phyloP scores from a whole-genome alignment of 2,797 vertebrate species.

The Sarcophilus harrisii region DNA sequence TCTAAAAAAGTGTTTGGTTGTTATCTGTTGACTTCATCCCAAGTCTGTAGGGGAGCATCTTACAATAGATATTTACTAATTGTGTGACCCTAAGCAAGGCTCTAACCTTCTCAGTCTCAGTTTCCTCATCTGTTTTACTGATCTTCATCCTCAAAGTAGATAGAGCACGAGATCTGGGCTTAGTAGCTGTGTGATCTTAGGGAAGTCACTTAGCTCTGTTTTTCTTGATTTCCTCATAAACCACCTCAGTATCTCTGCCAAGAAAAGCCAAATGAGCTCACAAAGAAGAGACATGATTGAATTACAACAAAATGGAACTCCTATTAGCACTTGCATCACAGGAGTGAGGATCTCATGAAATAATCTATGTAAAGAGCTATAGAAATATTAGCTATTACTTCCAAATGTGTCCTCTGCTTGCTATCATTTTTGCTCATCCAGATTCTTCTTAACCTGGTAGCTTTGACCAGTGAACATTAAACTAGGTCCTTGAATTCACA shows the following conservation, averaged over 20 bases:
- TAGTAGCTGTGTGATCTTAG: background rate
- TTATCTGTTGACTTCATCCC: background rate
- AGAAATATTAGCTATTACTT: background rate
- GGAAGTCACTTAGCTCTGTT: background rate
- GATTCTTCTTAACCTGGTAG: background rate
- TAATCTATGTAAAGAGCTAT: background rate
- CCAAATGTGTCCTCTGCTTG: background rate
- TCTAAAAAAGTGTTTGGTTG: background rate
- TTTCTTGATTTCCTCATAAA: background rate
- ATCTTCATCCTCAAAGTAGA: background rate
- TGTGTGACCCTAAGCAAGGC: background rate
- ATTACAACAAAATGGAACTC: background rate
- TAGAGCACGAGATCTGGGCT: background rate
- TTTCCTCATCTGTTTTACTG: background rate
- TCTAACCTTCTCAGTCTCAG: background rate
- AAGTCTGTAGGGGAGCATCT: background rate
- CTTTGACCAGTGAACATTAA: background rate
- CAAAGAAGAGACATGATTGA: background rate
- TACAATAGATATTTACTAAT: background rate
- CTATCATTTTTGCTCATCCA: background rate
- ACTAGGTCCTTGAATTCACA: background rate
- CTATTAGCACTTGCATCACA: background rate
- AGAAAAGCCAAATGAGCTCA: background rate
- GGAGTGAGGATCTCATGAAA: background rate
- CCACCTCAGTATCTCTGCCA: background rate